Percentiles rank a stretch among this genome's conserved stretches.
phyloP scores from a whole-genome alignment of 1,140 invertebrate genomes.

The Aricia agestis region DNA sequence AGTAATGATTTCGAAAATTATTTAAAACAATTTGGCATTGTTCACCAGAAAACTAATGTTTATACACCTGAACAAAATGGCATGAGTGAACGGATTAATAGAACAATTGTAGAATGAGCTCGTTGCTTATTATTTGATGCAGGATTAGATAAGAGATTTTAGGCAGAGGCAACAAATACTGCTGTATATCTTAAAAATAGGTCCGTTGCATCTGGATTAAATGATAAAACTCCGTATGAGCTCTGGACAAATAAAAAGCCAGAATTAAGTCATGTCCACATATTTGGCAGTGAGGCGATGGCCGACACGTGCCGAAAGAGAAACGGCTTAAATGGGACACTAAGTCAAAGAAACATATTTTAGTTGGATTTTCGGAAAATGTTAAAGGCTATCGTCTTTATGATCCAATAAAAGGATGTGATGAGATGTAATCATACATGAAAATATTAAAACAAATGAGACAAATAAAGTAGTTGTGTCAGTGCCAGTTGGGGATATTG shows the following conservation, averaged over 20 bases:
- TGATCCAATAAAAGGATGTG: constrained; percentile 19
- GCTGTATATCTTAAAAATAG: constrained; percentile 31
- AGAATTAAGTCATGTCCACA: constrained; percentile 29
- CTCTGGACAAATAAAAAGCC: constrained; percentile 30
- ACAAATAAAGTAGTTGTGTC: not conserved
- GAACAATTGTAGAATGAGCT: constrained; percentile 24
- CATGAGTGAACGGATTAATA: constrained; percentile 27
- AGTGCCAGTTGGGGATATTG: constrained; percentile 21
- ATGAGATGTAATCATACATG: constrained; percentile 25
- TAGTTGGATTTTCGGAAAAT: constrained; percentile 33
- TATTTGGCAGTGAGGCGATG: constrained; percentile 31
- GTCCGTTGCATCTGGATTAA: constrained; percentile 24
- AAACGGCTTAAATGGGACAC: constrained; percentile 31
- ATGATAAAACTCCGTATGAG: constrained; percentile 32
- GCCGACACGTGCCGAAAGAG: constrained; percentile 29
- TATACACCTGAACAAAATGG: constrained; percentile 32
- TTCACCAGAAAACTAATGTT: constrained; percentile 26
- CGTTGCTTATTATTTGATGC: constrained; percentile 26
- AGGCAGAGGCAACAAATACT: constrained; percentile 29
- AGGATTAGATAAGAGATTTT: constrained; percentile 20
- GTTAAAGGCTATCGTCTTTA: constrained; percentile 25
- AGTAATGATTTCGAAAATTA: constrained; percentile 23
- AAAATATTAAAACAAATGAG: constrained; percentile 14
- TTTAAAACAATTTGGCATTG: constrained; percentile 26
- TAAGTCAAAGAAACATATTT: constrained; percentile 25